Evolutionary conservation across 2,888 invertebrate genomes (phyloP).

Genomic region (Serrognathus titanus): DNA sequence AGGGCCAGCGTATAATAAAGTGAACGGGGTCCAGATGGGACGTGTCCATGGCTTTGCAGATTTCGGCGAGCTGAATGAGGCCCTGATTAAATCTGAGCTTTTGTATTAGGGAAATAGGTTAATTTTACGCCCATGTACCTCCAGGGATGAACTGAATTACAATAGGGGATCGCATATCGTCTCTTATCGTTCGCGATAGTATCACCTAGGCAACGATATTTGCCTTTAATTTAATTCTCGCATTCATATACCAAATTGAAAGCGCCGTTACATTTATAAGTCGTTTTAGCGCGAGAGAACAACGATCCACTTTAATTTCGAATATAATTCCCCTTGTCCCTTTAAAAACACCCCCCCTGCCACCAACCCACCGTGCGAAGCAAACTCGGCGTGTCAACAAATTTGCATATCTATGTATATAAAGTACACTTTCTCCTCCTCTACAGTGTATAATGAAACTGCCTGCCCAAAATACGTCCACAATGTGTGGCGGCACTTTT

Average conservation of each 20-base stretch:
- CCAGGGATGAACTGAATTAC: constrained; percentile 43
- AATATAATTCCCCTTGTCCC: constrained; percentile 6
- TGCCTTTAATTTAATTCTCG: constrained; percentile 40
- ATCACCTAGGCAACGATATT: constrained; percentile 33
- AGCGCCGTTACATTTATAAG: constrained; percentile 36
- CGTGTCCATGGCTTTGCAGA: constrained; percentile 18
- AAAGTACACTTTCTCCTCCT: constrained; percentile 23
- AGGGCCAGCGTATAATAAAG: constrained; percentile 5
- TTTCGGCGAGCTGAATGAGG: constrained; percentile 26
- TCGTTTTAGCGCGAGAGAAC: constrained; percentile 17
- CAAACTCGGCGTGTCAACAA: constrained; percentile 14
- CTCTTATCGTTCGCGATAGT: constrained; percentile 32
- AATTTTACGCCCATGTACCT: constrained; percentile 49
- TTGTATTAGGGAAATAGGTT: constrained; percentile 48
- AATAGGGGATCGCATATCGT: constrained; percentile 36
- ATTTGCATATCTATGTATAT: constrained; percentile 40
- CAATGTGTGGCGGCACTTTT: neutral
- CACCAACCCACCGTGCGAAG: neutral
- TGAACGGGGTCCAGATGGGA: constrained; percentile 2
- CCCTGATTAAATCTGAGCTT: constrained; percentile 45
- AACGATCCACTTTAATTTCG: constrained; percentile 31
- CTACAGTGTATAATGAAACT: neutral
- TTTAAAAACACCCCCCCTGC: constrained; percentile 1
- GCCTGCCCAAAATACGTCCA: neutral
- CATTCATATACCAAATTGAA: constrained; percentile 39